phyloP scores from a whole-genome alignment of 2,113 vertebrate species.

The Nematolebias whitei region DNA sequence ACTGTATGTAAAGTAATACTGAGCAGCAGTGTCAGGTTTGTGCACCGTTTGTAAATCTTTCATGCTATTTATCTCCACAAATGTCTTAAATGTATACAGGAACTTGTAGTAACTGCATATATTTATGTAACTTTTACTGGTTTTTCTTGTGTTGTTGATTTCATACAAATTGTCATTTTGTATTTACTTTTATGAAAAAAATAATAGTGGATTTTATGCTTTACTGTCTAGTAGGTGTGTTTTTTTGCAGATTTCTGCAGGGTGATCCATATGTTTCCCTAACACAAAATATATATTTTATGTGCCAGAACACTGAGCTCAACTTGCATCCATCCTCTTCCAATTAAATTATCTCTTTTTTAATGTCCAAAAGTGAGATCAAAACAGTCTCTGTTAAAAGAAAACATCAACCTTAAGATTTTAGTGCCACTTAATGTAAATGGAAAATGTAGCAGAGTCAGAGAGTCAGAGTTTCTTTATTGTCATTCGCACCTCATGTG shows the following conservation, averaged over 20 bases:
- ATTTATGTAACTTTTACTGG: conserved; percentile 34
- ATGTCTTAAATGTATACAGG: conserved; percentile 38
- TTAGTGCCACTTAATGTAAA: no score
- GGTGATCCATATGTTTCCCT: neutral
- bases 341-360: no score
- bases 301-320: neutral
- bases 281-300: neutral
- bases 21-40: conserved; percentile 41
- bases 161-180: conserved; percentile 1
- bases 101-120: conserved; percentile 13
- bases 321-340: no score
- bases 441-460: no score
- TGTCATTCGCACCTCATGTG: no score
- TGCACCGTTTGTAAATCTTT: conserved; percentile 27
- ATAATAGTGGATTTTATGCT: conserved; percentile 9
- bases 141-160: conserved; percentile 19
- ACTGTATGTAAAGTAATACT: conserved; percentile 30
- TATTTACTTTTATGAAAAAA: conserved; percentile 32
- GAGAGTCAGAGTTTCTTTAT: no score
- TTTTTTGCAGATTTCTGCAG: neutral
- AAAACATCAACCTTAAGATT: no score
- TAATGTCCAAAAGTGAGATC: no score
- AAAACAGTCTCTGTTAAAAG: no score
- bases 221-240: neutral
- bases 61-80: conserved; percentile 48